Evolutionary conservation across 2,888 invertebrate genomes (phyloP), one percentile per base, ranked within the genome.

Genomic region (Allacma fusca): DNA sequence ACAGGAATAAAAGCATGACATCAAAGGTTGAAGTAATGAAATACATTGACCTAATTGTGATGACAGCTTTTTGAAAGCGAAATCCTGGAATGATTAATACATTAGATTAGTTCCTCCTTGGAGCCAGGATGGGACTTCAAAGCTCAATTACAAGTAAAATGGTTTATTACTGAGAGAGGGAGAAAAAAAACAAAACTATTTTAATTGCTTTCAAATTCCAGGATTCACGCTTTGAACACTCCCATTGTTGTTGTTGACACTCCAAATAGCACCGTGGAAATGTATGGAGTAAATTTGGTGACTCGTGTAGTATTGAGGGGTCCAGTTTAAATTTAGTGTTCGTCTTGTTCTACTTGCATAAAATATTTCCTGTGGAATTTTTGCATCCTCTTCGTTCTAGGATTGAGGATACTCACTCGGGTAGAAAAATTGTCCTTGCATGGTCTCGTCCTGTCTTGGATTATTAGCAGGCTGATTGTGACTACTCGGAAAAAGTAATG

Each of bases 371-470:
- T 34, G 34, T 34, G 5, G 19, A 5, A 50, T 13, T 50, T 50
- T 50, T 16, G 16, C 19, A 50, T n/a, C 50, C 16, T 19, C 50
- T 19, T 50, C n/a, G 50, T 5, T 50, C 19, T 50, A 50, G 50
- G 50, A 50, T 13, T 13, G 2, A 9, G 19, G 50, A 24, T 19
- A 65, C 1, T 26, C 65, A 65, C 28, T 65, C 65, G 65, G 26
- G 28, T 65, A 70, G 23, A 28, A 44, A 70, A 70, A 50, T 44
- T 44, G 50, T 44, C 50, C 50, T 70, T 70, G 50, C 50, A 50
- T 50, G 50, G 70, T 70, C 44, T 50, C 44, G 70, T 70, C 68
- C 68, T 68, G 68, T 23, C 23, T 29, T 68, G 26, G 1, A 7
- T 13, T 65, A 7, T 34, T 34, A 34, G n/a, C n/a, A 34, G 9